Evolutionary conservation across 2,113 vertebrate species (phyloP).

Genomic region (Equus quagga): DNA sequence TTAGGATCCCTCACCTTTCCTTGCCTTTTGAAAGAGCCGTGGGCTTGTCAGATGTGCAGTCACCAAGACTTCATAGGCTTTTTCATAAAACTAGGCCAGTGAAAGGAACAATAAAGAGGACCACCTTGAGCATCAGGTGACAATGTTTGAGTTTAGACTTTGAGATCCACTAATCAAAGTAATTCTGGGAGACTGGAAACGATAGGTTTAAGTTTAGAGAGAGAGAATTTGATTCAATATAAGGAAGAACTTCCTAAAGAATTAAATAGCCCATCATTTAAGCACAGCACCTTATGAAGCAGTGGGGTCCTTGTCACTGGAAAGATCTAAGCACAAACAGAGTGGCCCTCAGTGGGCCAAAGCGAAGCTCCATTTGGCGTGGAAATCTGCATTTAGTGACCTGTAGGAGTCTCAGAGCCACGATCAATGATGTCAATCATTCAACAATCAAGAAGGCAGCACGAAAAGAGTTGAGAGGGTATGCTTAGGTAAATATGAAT

Average conservation of each 20-base stretch:
- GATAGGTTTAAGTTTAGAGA: not conserved
- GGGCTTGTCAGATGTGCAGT: not conserved
- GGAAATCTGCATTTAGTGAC: not conserved
- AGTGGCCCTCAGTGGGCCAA: not conserved
- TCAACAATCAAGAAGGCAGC: not conserved
- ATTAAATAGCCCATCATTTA: not conserved
- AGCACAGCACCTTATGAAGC: not conserved
- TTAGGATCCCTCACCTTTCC: not conserved
- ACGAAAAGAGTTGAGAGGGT: not conserved
- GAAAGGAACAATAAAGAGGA: not conserved
- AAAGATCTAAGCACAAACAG: not conserved
- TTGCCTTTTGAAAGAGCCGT: not conserved
- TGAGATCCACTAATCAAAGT: not conserved
- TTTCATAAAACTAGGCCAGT: not conserved
- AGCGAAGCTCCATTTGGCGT: not conserved
- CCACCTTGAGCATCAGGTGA: not conserved
- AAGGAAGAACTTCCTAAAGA: conserved; percentile 12
- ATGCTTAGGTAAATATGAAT: not conserved
- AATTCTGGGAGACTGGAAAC: not conserved
- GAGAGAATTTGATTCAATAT: not conserved
- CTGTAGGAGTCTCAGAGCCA: not conserved
- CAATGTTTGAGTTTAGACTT: not conserved
- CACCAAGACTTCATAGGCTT: not conserved
- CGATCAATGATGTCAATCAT: not conserved
- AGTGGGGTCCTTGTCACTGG: not conserved